phyloP scores from a whole-genome alignment of 2,888 invertebrate species.

The Alcis repandata region DNA sequence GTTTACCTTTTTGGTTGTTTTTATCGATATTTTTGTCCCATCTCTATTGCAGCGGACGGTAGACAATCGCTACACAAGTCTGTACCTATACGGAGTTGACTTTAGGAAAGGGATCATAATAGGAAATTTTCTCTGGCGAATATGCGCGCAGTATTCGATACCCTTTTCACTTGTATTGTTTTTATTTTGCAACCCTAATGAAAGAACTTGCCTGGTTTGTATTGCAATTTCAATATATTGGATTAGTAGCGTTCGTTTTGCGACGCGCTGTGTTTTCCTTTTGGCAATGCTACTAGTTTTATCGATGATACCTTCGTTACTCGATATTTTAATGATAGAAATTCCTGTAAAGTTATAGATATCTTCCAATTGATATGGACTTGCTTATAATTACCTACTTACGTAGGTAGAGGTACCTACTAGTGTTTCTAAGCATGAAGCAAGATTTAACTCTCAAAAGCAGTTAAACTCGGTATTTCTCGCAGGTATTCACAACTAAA shows the following conservation, averaged over 20 bases:
- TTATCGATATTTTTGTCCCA: constrained; percentile 50
- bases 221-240: constrained; percentile 80
- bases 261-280: constrained; percentile 54
- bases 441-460: not conserved
- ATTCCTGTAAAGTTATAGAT: constrained; percentile 52
- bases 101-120: constrained; percentile 84
- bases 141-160: constrained; percentile 80
- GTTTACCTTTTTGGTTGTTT: constrained; percentile 27
- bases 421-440: not conserved
- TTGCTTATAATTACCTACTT: not conserved
- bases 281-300: constrained; percentile 35
- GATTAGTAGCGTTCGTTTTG: constrained; percentile 59
- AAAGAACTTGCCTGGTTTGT: constrained; percentile 82
- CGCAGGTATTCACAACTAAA: constrained; percentile 8
- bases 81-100: constrained; percentile 75
- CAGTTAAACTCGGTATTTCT: constrained; percentile 7
- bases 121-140: constrained; percentile 81
- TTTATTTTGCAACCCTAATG: constrained; percentile 85
- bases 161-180: constrained; percentile 86
- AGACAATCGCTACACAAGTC: constrained; percentile 79
- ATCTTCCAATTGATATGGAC: not conserved
- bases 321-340: no score
- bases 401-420: no score
- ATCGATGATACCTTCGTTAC: no score
- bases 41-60: constrained; percentile 60